Base-by-base conservation (phyloP, 1,140 invertebrate species). In the Sinella curviseta region DNA sequence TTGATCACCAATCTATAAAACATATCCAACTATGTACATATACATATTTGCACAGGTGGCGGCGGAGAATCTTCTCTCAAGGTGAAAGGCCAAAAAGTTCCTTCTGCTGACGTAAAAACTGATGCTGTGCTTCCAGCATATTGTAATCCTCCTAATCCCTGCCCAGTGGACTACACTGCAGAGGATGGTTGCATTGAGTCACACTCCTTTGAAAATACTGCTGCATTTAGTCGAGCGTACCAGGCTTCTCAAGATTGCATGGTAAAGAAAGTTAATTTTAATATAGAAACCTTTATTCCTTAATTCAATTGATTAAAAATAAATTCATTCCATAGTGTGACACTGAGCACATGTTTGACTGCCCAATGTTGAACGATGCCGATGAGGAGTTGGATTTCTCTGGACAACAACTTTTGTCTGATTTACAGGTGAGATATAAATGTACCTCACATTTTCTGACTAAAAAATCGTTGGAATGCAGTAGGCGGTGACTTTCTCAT, bases 341-440 rank as follows among this genome's bases (percentile, higher is more conserved):
- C 86, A 93, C 92, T 0, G 98, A 99, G 85, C 98, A 99, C 88
- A 99, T 99, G 97, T 94, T 99, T 85, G 93, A 95, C 86, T 99
- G 96, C 86, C 90, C 65, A 14, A 93, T 0, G 88, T 85, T 14
- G 81, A 84, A 12, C 60, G 78, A 24, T n/a, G 78, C 39, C 17
- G 78, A 77, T 74, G 78, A 83, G 33, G 81, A 82, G 3, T 77
- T 82, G 73, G 78, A 82, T n/a, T 48, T 48, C 31, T 75, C 78
- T 39, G 67, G 79, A 60, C 67, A 77, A 65, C 48, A 78, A 78
- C 74, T 83, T 81, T 75, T 84, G 81, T 78, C 84, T 82, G 83
- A 85, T 83, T 78, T 82, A 84, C 78, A 81, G 80, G 79, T 79
- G 74, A 60, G 17, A 30, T n/a, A 78, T 33, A 14, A 20, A 16